A percentile compares a stretch with the other conserved stretches of the same genome.
phyloP scores from a whole-genome alignment of 2,113 vertebrate species.

The Sander vitreus region DNA sequence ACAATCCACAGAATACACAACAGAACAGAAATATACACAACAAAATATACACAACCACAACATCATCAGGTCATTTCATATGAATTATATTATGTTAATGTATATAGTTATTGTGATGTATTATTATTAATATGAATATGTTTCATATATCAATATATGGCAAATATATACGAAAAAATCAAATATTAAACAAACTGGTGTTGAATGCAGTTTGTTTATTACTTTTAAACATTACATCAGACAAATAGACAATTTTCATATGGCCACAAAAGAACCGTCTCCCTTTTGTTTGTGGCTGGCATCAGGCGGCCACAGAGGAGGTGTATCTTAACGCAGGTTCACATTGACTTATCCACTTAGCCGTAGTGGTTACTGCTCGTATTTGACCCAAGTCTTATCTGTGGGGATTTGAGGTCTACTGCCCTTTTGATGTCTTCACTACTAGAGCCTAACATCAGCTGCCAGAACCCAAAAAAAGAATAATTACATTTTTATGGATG shows the following conservation, averaged over 20 bases:
- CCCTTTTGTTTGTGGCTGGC: neutral
- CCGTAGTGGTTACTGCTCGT: slow-evolving; percentile 25
- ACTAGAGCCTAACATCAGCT: slow-evolving; percentile 51
- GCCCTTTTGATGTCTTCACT: slow-evolving; percentile 57
- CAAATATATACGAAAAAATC: neutral
- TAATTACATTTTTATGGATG: slow-evolving; percentile 71
- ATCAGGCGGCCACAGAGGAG: neutral
- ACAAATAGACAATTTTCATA: neutral
- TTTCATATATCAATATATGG: neutral
- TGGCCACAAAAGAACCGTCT: neutral
- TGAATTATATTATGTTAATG: neutral
- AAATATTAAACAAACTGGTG: neutral
- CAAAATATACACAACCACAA: too few relatives aligned
- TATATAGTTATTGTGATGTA: neutral
- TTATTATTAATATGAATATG: neutral
- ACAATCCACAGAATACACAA: too few relatives aligned
- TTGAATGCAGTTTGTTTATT: neutral
- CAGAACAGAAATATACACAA: too few relatives aligned
- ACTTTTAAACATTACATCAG: neutral
- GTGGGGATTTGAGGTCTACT: slow-evolving; percentile 53
- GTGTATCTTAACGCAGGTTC: slow-evolving; percentile 23
- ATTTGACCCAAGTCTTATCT: slow-evolving; percentile 53
- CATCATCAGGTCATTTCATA: neutral
- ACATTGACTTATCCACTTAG: slow-evolving; percentile 38
- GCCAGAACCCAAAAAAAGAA: slow-evolving; percentile 55